Conservation (phyloP, 1,140 invertebrate genomes). For the Ips typographus region DNA sequence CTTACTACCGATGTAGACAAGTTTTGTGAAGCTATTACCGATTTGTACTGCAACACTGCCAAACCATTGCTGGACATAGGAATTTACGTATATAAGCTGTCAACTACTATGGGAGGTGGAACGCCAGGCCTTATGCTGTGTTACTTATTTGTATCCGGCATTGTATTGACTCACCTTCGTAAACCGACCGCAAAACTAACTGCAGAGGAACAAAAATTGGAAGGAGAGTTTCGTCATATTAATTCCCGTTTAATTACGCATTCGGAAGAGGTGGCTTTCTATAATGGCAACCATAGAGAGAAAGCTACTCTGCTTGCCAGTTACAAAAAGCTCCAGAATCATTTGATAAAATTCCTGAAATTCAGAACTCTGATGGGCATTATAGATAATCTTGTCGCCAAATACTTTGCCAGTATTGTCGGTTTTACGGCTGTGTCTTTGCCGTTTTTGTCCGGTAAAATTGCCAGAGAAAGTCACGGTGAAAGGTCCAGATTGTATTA, state of each 20-base stretch:
- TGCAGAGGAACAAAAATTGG: conserved; percentile 91
- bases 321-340: conserved; percentile 86
- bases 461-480: conserved; percentile 57
- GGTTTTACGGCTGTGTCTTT: conserved; percentile 94
- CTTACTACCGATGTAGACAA: conserved; percentile 96
- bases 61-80: conserved; percentile 94
- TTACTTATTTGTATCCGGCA: conserved; percentile 83
- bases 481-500: conserved; percentile 80
- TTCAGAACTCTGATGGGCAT: conserved; percentile 93
- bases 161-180: conserved; percentile 76
- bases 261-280: conserved; percentile 98
- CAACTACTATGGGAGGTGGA: conserved; percentile 77
- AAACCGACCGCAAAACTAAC: conserved; percentile 87
- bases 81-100: conserved; percentile 90
- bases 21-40: conserved; percentile 92
- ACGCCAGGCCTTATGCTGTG: conserved; percentile 83
- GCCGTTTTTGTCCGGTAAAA: conserved; percentile 76
- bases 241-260: conserved; percentile 96
- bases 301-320: conserved; percentile 84
- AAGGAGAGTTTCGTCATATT: conserved; percentile 97
- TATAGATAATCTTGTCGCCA: conserved; percentile 94
- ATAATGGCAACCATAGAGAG: conserved; percentile 88
- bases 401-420: conserved; percentile 93
- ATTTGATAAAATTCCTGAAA: conserved; percentile 86
- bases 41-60: conserved; percentile 96